Conservation (phyloP, 2,113 vertebrate genomes). For the Vireo altiloquus region DNA sequence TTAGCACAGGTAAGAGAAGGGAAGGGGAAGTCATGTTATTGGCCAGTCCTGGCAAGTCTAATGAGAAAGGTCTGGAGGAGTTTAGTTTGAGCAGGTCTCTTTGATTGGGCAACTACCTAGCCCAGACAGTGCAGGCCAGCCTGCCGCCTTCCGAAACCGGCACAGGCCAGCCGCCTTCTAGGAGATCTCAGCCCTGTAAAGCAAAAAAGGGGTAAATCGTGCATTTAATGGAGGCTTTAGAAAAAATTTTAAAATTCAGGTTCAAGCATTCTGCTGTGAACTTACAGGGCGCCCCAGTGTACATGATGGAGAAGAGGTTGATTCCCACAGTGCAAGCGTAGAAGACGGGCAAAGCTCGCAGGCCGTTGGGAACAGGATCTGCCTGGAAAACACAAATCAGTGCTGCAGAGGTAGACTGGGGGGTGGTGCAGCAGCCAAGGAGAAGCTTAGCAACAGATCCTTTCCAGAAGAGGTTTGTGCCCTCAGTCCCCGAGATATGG, state of each 20-base stretch:
- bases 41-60: constrained; percentile 69
- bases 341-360: constrained; percentile 90
- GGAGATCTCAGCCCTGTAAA: constrained; percentile 92
- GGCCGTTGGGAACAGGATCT: constrained; percentile 89
- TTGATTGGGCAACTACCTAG: constrained; percentile 74
- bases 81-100: constrained; percentile 77
- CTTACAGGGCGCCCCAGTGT: constrained; percentile 91
- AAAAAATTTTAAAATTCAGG: constrained; percentile 39
- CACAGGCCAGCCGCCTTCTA: constrained; percentile 93
- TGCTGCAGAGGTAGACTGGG: fast-evolving
- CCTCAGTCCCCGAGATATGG: neutral
- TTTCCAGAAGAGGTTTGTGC: neutral
- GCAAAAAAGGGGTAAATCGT: constrained; percentile 91
- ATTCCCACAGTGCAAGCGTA: constrained; percentile 90
- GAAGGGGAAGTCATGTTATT: constrained; percentile 41
- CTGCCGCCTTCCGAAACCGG: constrained; percentile 89
- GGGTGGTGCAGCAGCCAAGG: neutral
- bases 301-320: constrained; percentile 96
- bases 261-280: constrained; percentile 45
- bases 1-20: constrained; percentile 42
- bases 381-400: constrained; percentile 63
- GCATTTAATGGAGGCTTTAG: constrained; percentile 84
- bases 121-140: constrained; percentile 83
- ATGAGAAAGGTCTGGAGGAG: constrained; percentile 76
- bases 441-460: neutral